Evolutionary conservation across 2,113 vertebrate species (phyloP).

Genomic region (Pteropus alecto): DNA sequence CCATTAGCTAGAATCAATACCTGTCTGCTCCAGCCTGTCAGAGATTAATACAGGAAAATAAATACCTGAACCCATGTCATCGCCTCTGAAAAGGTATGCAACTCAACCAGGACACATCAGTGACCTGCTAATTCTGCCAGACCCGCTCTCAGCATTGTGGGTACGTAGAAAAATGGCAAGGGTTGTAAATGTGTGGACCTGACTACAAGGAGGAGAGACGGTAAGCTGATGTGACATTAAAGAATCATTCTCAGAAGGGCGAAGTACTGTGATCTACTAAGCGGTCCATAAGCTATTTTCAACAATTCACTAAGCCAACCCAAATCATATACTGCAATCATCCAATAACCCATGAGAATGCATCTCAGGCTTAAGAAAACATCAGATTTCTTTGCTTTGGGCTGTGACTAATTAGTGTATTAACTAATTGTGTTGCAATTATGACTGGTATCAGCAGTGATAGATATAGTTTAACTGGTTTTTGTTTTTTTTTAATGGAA

Average conservation of each 20-base stretch:
- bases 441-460: not conserved
- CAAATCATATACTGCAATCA: not conserved
- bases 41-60: slow-evolving; percentile 4
- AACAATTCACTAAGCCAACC: not conserved
- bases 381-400: not conserved
- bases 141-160: not conserved
- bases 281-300: not conserved
- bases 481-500: not conserved
- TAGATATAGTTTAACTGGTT: not conserved
- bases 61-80: not conserved
- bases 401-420: not conserved
- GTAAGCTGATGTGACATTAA: not conserved
- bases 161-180: not conserved
- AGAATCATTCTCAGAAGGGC: not conserved
- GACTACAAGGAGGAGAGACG: not conserved
- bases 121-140: not conserved
- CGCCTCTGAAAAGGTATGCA: not conserved
- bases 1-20: not conserved
- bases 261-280: not conserved
- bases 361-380: not conserved
- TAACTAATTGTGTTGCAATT: not conserved
- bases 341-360: not conserved
- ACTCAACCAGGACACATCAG: not conserved
- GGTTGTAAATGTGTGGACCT: accelerated
- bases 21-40: not conserved